Conservation (phyloP, 2,113 vertebrate species). For the Rostratula benghalensis region DNA sequence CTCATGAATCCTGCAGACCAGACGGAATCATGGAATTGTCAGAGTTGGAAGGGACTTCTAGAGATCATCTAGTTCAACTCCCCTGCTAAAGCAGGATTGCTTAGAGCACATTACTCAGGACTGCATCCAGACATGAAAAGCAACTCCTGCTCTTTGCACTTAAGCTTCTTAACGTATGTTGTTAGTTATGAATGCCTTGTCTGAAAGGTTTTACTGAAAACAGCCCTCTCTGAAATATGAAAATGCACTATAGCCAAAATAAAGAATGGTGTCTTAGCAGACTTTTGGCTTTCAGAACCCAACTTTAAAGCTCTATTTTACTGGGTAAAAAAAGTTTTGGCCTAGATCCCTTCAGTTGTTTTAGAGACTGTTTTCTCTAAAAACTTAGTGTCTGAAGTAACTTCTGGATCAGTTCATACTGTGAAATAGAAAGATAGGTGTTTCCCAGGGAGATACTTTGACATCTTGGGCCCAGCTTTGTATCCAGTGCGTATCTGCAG, state of each 20-base stretch:
- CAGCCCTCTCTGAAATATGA: neutral
- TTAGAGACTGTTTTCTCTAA: neutral
- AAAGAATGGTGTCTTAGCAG: neutral
- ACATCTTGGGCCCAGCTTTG: neutral
- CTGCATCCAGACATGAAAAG: neutral
- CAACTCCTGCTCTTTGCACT: neutral
- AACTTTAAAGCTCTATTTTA: neutral
- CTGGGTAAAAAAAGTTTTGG: neutral
- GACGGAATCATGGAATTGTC: no score
- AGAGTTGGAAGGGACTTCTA: no score
- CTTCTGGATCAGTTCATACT: neutral
- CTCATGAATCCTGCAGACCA: neutral
- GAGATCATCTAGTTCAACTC: no score
- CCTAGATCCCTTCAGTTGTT: neutral
- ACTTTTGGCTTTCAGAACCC: neutral
- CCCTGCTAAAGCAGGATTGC: no score
- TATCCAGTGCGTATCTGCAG: rapidly evolving
- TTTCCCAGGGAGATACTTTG: neutral
- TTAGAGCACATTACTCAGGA: no score
- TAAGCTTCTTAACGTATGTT: neutral
- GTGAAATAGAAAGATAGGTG: neutral
- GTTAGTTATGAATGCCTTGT: neutral
- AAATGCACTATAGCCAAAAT: neutral
- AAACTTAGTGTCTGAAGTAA: neutral
- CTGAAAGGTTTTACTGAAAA: neutral